Percentiles rank a stretch among this genome's conserved stretches.
phyloP scores from a whole-genome alignment of 2,797 vertebrate species.

The Karalla daura region DNA sequence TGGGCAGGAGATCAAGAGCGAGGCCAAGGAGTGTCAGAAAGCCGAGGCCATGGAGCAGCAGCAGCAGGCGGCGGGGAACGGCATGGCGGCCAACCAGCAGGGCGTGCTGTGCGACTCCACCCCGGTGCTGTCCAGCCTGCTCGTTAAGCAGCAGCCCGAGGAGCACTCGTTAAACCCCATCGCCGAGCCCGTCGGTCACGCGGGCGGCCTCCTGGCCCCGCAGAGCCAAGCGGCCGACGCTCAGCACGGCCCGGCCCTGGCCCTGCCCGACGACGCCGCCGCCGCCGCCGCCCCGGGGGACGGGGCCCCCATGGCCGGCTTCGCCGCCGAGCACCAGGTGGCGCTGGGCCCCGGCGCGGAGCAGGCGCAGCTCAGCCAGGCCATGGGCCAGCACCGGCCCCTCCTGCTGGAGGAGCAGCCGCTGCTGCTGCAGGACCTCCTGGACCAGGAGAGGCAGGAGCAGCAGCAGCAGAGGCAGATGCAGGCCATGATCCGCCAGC shows the following conservation, averaged over 20 bases:
- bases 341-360: slow-evolving; percentile 81
- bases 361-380: slow-evolving; percentile 85
- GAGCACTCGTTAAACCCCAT: slow-evolving; percentile 82
- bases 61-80: slow-evolving; percentile 74
- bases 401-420: slow-evolving; percentile 97
- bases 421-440: slow-evolving; percentile 94
- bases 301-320: slow-evolving; percentile 76
- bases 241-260: slow-evolving; percentile 77
- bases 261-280: slow-evolving; percentile 79
- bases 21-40: slow-evolving; percentile 82
- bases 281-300: slow-evolving; percentile 75
- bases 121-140: slow-evolving; percentile 93
- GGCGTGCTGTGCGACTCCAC: slow-evolving; percentile 87
- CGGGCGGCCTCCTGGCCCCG: slow-evolving; percentile 80
- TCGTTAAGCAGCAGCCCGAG: slow-evolving; percentile 89
- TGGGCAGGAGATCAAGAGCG: slow-evolving; percentile 81
- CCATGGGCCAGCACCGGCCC: slow-evolving; percentile 85
- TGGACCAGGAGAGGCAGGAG: slow-evolving; percentile 97
- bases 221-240: slow-evolving; percentile 79
- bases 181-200: slow-evolving; percentile 82
- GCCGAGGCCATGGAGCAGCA: slow-evolving; percentile 68
- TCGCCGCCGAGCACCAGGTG: slow-evolving; percentile 85
- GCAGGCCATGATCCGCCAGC: slow-evolving; percentile 99
- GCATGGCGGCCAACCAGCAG: slow-evolving; percentile 74
- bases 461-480: slow-evolving; percentile 99